Conservation (phyloP, 2,797 vertebrate species). For the Pseudochirops corinnae region DNA sequence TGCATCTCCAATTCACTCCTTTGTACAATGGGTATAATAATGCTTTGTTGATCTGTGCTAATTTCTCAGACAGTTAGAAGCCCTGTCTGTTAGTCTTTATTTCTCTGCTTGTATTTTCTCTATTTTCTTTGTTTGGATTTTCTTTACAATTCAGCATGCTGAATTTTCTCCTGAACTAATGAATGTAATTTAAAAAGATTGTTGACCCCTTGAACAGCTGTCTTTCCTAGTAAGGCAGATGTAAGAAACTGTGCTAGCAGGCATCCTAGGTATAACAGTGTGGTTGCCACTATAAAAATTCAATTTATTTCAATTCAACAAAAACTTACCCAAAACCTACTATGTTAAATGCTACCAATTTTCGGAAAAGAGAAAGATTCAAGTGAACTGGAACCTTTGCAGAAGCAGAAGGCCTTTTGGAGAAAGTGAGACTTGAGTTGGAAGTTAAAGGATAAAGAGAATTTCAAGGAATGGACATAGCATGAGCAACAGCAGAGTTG, state of each 20-base stretch:
- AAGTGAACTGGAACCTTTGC: not conserved
- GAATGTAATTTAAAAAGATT: no score
- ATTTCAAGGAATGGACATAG: not conserved
- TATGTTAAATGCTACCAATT: not conserved
- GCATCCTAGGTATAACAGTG: no score
- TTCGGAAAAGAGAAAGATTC: not conserved
- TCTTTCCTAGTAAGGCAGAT: no score
- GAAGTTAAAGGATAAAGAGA: not conserved
- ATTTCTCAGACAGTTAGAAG: no score
- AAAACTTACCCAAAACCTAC: not conserved
- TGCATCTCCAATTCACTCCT: not conserved
- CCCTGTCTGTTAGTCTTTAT: no score
- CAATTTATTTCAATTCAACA: not conserved
- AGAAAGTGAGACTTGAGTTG: not conserved
- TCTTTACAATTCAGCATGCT: no score
- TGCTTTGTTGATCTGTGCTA: no score
- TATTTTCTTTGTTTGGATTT: no score
- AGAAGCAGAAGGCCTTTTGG: not conserved
- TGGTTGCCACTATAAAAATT: not conserved
- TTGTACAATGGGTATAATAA: not conserved
- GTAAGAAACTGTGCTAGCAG: no score
- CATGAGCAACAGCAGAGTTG: not conserved
- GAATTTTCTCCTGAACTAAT: no score
- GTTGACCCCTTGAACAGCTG: no score
- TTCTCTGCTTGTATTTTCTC: no score